Conservation (phyloP, 2,888 invertebrate genomes). For the Drymonia ruficornis region DNA sequence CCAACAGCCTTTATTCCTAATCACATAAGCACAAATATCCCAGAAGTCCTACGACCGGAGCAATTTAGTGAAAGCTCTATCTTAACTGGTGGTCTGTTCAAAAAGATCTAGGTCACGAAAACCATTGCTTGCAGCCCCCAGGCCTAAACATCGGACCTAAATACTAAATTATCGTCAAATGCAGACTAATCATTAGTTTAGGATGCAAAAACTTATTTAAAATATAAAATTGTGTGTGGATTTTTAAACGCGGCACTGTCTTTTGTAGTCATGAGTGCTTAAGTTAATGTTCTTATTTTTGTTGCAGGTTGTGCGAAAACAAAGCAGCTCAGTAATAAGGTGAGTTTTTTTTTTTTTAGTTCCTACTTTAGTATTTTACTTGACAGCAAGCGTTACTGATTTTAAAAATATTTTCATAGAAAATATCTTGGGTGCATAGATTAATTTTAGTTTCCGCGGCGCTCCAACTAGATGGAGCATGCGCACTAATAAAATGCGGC, state of each 20-base stretch:
- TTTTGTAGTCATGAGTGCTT: conserved; percentile 39
- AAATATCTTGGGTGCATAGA: too few species aligned
- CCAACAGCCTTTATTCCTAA: conserved; percentile 40
- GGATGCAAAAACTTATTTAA: conserved; percentile 63
- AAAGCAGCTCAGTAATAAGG: conserved; percentile 43
- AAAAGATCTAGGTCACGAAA: conserved; percentile 82
- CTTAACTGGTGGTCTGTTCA: conserved; percentile 56
- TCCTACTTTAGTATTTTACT: too few species aligned
- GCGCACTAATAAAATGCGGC: too few species aligned
- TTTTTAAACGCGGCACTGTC: conserved; percentile 47
- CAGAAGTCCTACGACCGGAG: conserved; percentile 32
- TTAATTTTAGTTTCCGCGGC: too few species aligned
- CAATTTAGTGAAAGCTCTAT: conserved; percentile 43
- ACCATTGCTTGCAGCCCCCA: conserved; percentile 70
- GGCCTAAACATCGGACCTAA: conserved; percentile 73
- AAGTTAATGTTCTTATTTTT: conserved; percentile 40
- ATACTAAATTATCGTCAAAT: conserved; percentile 77
- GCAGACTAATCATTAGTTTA: conserved; percentile 70
- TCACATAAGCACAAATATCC: conserved; percentile 27
- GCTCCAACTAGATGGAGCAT: too few species aligned
- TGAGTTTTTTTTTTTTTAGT: conserved; percentile 41
- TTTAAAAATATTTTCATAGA: too few species aligned
- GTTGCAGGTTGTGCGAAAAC: conserved; percentile 46
- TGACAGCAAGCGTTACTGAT: too few species aligned
- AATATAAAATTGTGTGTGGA: conserved; percentile 57